Evolutionary conservation across 2,888 invertebrate species (phyloP), one percentile per base, ranked within the genome.

Genomic region (Melipona bicolor): DNA sequence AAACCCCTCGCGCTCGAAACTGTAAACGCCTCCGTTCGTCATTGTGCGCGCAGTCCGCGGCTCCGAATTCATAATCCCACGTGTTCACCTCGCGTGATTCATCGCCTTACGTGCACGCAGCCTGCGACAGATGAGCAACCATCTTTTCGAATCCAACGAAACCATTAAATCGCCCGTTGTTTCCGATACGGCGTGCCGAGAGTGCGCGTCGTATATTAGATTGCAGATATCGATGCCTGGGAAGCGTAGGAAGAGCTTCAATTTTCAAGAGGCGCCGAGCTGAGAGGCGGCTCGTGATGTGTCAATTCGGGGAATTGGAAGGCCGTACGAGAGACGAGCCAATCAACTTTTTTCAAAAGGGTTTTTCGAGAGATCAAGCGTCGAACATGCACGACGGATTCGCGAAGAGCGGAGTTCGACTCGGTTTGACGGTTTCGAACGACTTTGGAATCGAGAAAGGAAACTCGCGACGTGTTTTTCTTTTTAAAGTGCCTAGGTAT

Each of bases 51-150:
- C 67, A 72, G 62, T 70, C 59, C 64, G 73, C 72, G 83, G 72
- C 79, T 79, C 83, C 82, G 86, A 87, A 89, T 87, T 88, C 86
- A 88, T 87, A 90, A 88, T 87, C 87, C 80, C 68, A 74, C 78
- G 36, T 77, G 79, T 77, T 81, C 84, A 69, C 73, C 50, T 80
- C 77, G 87, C 72, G 75, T 89, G 89, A 89, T 90, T 89, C 89
- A 89, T 89, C 88, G 83, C 82, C 82, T 81, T 75, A 79, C 65
- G 79, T 61, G 50, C 62, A 21, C 13, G 5, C n/a, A 59, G 61
- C 62, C 32, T 21, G 61, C 69, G 83, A 88, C 87, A 70, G 88
- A 86, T 88, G 87, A 86, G 81, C 68, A 81, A 79, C 83, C 72
- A 70, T 77, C 83, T 75, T 56, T 67, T 61, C 15, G 54, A 77